These are phyloP conservation scores for Phrixothrix hirtus DNA, from an alignment of 2,888 invertebrate species.

Conservation along the genomic window DNA sequence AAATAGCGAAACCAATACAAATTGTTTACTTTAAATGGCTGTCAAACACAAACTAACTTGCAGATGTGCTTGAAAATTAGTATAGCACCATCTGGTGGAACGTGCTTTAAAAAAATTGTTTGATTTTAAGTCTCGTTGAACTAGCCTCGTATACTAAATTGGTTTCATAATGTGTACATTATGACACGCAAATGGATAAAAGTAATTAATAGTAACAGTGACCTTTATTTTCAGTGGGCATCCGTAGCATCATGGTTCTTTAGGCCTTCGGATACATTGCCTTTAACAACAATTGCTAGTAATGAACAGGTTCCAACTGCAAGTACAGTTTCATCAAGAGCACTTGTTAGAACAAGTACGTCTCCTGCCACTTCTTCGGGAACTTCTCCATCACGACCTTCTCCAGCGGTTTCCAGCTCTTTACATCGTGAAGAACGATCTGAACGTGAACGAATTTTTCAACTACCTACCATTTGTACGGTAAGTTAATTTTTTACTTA, in stretches of 20 bases:
- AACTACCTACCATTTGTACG: slow-evolving; percentile 55
- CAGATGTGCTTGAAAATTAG: too few relatives aligned
- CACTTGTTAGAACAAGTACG: slow-evolving; percentile 32
- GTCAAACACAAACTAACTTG: too few relatives aligned
- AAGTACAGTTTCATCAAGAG: slow-evolving; percentile 25
- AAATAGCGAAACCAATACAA: too few relatives aligned
- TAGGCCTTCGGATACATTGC: slow-evolving; percentile 49
- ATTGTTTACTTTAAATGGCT: too few relatives aligned
- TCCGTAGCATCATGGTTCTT: slow-evolving; percentile 59
- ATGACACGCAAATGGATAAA: too few relatives aligned
- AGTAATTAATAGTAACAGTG: too few relatives aligned
- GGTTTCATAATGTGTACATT: too few relatives aligned
- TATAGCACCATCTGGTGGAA: too few relatives aligned
- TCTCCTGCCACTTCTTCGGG: slow-evolving; percentile 31
- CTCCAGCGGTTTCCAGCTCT: slow-evolving; percentile 19
- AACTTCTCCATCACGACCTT: slow-evolving; percentile 30
- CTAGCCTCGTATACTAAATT: too few relatives aligned
- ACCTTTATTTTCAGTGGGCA: slow-evolving; percentile 58
- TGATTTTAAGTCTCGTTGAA: too few relatives aligned
- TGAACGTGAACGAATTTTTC: slow-evolving; percentile 45
- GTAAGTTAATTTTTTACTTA: slow-evolving; percentile 42
- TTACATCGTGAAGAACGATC: slow-evolving; percentile 35
- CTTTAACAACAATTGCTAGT: slow-evolving; percentile 46
- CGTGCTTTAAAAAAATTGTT: too few relatives aligned
- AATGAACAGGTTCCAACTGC: slow-evolving; percentile 38